phyloP scores from a whole-genome alignment of 2,797 vertebrate species.

The Euthynnus affinis region DNA sequence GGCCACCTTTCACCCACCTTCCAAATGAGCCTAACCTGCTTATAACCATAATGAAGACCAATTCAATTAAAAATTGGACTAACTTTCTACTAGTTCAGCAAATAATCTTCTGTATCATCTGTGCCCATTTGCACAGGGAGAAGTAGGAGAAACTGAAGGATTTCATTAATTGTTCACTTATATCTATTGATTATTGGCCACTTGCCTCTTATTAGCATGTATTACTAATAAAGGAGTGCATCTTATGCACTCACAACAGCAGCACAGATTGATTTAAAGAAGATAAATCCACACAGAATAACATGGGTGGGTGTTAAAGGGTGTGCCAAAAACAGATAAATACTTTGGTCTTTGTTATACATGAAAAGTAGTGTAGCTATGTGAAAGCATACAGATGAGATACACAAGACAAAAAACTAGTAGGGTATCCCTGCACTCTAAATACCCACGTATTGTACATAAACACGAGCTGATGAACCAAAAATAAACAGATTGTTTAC shows the following conservation, averaged over 20 bases:
- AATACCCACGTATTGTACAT: constrained; percentile 46
- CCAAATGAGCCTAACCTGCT: constrained; percentile 50
- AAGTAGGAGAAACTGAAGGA: constrained; percentile 20
- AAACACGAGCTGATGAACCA: constrained; percentile 51
- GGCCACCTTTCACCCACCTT: constrained; percentile 23
- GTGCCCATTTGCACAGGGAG: constrained; percentile 18
- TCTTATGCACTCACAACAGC: constrained; percentile 11
- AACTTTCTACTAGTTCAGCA: constrained; percentile 33
- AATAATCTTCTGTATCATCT: constrained; percentile 19
- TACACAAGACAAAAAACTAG: constrained; percentile 28
- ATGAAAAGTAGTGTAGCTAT: constrained; percentile 17
- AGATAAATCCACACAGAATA: background rate
- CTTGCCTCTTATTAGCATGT: background rate
- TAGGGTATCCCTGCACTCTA: constrained; percentile 32
- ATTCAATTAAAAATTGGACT: constrained; percentile 23
- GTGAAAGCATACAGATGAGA: constrained; percentile 32
- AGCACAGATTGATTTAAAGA: background rate
- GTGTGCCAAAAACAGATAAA: background rate
- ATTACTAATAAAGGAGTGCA: background rate
- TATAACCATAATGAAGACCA: constrained; percentile 28
- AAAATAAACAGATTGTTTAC: constrained; percentile 55
- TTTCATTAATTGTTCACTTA: constrained; percentile 22
- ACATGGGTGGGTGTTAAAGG: background rate
- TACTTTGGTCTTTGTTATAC: constrained; percentile 18
- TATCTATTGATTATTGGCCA: constrained; percentile 7